A percentile compares a stretch with the other conserved stretches of the same genome.
Conservation (phyloP, 2,113 vertebrate species). For the Ondatra zibethicus region DNA sequence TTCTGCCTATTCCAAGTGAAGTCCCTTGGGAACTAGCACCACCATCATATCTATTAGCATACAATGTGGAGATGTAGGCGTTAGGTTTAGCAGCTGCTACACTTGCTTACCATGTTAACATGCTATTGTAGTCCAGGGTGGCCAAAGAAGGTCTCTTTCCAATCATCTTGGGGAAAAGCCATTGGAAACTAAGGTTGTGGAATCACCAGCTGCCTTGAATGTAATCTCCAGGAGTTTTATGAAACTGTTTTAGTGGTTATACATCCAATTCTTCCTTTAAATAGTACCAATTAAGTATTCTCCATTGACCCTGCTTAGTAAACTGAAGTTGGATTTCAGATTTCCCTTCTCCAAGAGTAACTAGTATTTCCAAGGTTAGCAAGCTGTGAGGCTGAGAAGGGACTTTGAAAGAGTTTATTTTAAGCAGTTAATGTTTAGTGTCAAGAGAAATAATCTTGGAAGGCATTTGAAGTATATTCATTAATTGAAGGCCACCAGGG, state of each 20-base stretch:
- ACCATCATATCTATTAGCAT: too few relatives aligned
- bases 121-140: neutral
- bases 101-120: neutral
- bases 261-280: slow-evolving; percentile 10
- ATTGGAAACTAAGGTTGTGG: accelerated
- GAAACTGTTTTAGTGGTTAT: slow-evolving; percentile 24
- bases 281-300: neutral
- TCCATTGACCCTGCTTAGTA: neutral
- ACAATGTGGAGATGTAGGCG: neutral
- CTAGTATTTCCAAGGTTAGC: slow-evolving; percentile 41
- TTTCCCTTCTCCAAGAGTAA: slow-evolving; percentile 15
- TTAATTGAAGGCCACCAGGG: neutral
- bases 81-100: neutral
- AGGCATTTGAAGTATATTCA: slow-evolving; percentile 41
- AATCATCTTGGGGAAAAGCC: neutral
- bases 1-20: neutral
- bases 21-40: neutral
- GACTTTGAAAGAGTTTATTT: slow-evolving; percentile 45
- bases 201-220: neutral
- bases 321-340: slow-evolving; percentile 46
- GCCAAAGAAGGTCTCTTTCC: accelerated
- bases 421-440: neutral
- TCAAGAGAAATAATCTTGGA: neutral
- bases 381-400: slow-evolving; percentile 44
- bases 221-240: neutral